These are phyloP conservation scores for Rhinogobio ventralis DNA, from an alignment of 2,797 vertebrate genomes.

Conservation along the genomic window DNA sequence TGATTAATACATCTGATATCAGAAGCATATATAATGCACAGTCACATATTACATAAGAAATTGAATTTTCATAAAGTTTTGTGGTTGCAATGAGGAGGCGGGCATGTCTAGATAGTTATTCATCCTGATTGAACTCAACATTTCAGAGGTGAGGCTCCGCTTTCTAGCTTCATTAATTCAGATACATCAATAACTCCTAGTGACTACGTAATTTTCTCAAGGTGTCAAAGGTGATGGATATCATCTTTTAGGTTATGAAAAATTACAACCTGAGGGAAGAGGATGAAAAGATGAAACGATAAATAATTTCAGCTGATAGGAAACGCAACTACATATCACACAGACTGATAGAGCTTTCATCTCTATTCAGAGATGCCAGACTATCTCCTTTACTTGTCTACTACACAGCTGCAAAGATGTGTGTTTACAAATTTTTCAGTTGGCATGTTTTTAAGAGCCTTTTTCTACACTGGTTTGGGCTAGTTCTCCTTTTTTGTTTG, in stretches of 20 bases:
- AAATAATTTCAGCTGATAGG: conserved; percentile 39
- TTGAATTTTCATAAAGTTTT: conserved; percentile 31
- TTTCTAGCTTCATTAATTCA: conserved; percentile 55
- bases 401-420: neutral
- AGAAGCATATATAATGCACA: neutral
- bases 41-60: conserved; percentile 32
- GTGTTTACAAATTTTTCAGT: neutral
- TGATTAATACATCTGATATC: conserved; percentile 13
- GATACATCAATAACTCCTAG: conserved; percentile 42
- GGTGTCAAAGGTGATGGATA: conserved; percentile 42
- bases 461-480: neutral
- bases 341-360: conserved; percentile 15
- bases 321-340: conserved; percentile 16
- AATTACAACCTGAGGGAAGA: conserved; percentile 41
- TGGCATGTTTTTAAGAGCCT: neutral
- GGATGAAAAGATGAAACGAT: conserved; percentile 43
- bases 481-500: neutral
- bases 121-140: conserved; percentile 50
- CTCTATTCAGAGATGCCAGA: conserved; percentile 4
- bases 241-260: conserved; percentile 40
- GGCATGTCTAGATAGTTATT: conserved; percentile 46
- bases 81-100: conserved; percentile 14
- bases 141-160: conserved; percentile 40
- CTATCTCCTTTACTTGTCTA: neutral
- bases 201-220: conserved; percentile 28